Evolutionary conservation across 2,797 vertebrate species (phyloP).

Genomic region (Knipowitschia caucasica): DNA sequence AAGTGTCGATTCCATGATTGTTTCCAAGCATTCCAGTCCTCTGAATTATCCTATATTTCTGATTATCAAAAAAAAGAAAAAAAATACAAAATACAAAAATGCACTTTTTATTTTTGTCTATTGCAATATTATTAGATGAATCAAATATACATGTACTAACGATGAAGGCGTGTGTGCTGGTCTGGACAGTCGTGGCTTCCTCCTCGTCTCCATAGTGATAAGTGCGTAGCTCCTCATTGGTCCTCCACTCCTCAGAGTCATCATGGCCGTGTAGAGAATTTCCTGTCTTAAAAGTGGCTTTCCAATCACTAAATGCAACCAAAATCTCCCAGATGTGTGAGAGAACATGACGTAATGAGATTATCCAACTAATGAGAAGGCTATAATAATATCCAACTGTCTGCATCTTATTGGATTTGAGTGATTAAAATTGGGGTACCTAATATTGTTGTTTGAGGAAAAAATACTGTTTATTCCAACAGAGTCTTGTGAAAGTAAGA

Average conservation of each 20-base stretch:
- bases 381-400: slow-evolving; percentile 8
- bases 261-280: slow-evolving; percentile 2
- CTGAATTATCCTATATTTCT: too few species aligned
- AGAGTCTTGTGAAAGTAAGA: too few species aligned
- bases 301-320: slow-evolving; percentile 13
- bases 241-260: slow-evolving; percentile 58
- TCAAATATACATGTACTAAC: slow-evolving; percentile 56
- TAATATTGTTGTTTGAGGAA: too few species aligned
- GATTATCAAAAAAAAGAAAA: too few species aligned
- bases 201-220: slow-evolving; percentile 51
- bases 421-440: too few species aligned
- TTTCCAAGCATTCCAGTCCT: too few species aligned
- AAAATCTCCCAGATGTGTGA: slow-evolving; percentile 40
- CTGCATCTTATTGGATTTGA: slow-evolving; percentile 42
- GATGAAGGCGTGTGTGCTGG: slow-evolving; percentile 68
- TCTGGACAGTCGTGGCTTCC: slow-evolving; percentile 64
- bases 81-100: background rate
- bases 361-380: slow-evolving; percentile 36
- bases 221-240: slow-evolving; percentile 47
- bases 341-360: slow-evolving; percentile 32
- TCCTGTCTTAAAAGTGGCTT: slow-evolving; percentile 8
- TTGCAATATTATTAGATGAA: too few species aligned
- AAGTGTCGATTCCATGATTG: too few species aligned
- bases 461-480: too few species aligned
- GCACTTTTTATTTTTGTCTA: too few species aligned